Percentiles rank a stretch among this genome's conserved stretches.
These are phyloP conservation scores for Penaeus monodon DNA, from an alignment of 2,888 invertebrate species.

Conservation along the genomic window DNA sequence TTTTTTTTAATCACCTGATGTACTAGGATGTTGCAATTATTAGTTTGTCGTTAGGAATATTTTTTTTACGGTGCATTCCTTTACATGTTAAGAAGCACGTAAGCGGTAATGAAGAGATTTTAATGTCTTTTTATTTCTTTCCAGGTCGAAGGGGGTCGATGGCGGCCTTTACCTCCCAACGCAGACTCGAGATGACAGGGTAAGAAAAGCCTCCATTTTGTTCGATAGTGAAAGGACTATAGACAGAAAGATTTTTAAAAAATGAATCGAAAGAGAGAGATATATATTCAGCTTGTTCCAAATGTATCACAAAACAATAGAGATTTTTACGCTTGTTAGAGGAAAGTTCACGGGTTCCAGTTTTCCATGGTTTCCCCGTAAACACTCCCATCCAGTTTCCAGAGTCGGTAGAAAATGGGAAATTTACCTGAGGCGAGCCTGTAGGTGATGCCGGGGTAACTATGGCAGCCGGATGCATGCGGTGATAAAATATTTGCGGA, in stretches of 20 bases:
- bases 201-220: background rate
- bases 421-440: background rate
- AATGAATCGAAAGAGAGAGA: background rate
- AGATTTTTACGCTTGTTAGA: too few relatives aligned
- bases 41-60: too few relatives aligned
- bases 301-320: too few relatives aligned
- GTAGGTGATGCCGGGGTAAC: background rate
- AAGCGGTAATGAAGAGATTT: too few relatives aligned
- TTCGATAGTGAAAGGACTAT: background rate
- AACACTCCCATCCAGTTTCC: background rate
- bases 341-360: too few relatives aligned
- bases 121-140: background rate
- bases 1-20: too few relatives aligned
- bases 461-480: background rate
- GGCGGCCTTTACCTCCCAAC: conserved; percentile 12
- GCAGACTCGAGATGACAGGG: conserved; percentile 29
- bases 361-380: conserved; percentile 10
- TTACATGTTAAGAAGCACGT: background rate
- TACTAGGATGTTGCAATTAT: too few relatives aligned
- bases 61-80: background rate
- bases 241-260: background rate
- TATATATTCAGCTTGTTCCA: too few relatives aligned
- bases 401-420: conserved; percentile 12
- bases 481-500: background rate
- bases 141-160: conserved; percentile 31